Percentiles rank a stretch among this genome's conserved stretches.
These are phyloP conservation scores for Bilobella aurantiaca DNA, from an alignment of 1,140 invertebrate species.

Conservation along the genomic window DNA sequence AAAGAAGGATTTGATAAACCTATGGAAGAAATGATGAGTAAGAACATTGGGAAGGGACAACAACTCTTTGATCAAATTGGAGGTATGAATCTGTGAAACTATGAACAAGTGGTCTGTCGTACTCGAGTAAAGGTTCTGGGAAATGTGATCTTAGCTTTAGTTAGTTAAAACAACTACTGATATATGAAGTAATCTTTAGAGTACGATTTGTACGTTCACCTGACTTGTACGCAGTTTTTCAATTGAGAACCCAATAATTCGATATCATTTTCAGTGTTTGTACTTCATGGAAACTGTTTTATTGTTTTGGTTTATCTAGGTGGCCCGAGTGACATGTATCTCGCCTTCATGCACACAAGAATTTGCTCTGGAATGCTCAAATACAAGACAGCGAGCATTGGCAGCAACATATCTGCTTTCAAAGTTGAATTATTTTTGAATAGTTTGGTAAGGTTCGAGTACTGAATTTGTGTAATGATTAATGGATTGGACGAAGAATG, in stretches of 20 bases:
- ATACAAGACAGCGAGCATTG: slow-evolving; percentile 16
- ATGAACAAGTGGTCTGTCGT: background rate
- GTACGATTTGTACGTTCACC: no score
- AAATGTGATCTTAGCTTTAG: no score
- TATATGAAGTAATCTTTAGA: no score
- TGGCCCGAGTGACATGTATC: slow-evolving; percentile 22
- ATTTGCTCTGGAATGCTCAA: slow-evolving; percentile 18
- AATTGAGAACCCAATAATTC: no score
- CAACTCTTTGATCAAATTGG: slow-evolving; percentile 6
- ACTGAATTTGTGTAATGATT: no score
- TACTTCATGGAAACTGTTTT: no score
- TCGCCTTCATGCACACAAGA: slow-evolving; percentile 27
- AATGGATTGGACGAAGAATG: no score
- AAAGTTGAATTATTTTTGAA: slow-evolving; percentile 14
- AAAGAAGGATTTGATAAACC: slow-evolving; percentile 6
- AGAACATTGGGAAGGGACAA: slow-evolving; percentile 12
- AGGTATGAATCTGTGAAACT: background rate
- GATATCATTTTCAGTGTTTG: no score
- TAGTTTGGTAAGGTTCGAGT: slow-evolving; percentile 19
- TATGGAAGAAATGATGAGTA: slow-evolving; percentile 7
- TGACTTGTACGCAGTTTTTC: no score
- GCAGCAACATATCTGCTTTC: slow-evolving; percentile 14
- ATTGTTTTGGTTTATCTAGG: slow-evolving; percentile 1
- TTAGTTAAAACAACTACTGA: no score
- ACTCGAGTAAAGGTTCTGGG: no score